Conservation (phyloP, 2,888 invertebrate genomes). For the Synanthedon tipuliformis region DNA sequence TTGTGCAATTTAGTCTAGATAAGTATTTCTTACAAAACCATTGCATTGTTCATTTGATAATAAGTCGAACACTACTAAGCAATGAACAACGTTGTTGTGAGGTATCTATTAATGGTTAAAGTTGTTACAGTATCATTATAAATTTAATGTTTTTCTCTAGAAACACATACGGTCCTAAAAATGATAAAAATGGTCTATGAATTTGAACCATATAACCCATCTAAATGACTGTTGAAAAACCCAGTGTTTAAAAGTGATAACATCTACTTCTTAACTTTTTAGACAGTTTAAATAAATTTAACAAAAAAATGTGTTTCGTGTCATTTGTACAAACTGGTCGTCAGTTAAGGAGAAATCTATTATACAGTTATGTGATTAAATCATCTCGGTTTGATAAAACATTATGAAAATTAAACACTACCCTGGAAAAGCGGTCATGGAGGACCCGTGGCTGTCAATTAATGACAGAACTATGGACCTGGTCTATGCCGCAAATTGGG, state of each 20-base stretch:
- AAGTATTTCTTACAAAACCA: background rate
- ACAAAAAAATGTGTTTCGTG: background rate
- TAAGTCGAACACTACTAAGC: background rate
- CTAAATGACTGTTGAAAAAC: too few relatives aligned
- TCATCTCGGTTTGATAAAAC: background rate
- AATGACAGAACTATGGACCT: constrained; percentile 79
- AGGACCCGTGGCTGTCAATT: constrained; percentile 77
- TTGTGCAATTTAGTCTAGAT: too few relatives aligned
- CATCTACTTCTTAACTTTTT: too few relatives aligned
- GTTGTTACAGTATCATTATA: too few relatives aligned
- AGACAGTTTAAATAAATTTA: background rate
- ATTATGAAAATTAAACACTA: constrained; percentile 86
- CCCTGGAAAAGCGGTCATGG: constrained; percentile 86
- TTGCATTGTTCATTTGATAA: background rate
- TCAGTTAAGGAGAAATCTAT: background rate
- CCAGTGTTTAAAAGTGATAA: too few relatives aligned
- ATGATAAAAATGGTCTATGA: too few relatives aligned
- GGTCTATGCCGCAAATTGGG: constrained; percentile 88
- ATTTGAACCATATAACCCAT: too few relatives aligned
- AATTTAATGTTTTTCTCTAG: too few relatives aligned
- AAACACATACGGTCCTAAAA: too few relatives aligned
- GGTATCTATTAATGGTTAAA: too few relatives aligned
- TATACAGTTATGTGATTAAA: background rate
- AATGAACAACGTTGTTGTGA: too few relatives aligned
- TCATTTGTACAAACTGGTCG: background rate